Base-by-base conservation (phyloP, 2,113 vertebrate species). In the Odontophorus gujanensis region DNA sequence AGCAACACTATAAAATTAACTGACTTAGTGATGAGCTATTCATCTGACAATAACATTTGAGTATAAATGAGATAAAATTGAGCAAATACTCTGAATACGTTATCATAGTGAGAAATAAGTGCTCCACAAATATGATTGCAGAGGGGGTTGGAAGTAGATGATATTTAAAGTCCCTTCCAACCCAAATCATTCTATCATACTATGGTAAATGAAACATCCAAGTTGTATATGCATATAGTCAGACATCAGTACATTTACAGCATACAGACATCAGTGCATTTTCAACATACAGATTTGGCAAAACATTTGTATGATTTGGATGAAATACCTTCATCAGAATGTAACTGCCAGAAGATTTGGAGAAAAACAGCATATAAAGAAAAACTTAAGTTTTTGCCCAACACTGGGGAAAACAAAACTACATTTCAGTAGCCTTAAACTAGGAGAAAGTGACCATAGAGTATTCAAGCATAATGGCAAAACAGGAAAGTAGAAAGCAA, bases 1-100 rank as follows among this genome's bases (percentile, higher is more conserved):
- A 91, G 75, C 25, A 50, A 71, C 42, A 74, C 38, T 80, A 34
- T 45, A 82, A 85, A 95, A 66, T 50, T 43, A 87, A 85, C 88
- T 93, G 94, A 81, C 71, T 63, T 48, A 74, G 22, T 69, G 34
- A 93, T 85, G 25, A 55, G n/a, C 30, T 62, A 71, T 21, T 83
- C 43, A 83, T 28, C 92, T 89, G 19, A 43, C 51, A 88, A 71
- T 42, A 74, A 71, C 78, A 77, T 71, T 75, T 77, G 74, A 91
- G 34, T 71, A 92, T 75, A 84, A 81, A 84, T 84, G 22, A 84
- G 32, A 42, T n/a, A 85, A 91, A 0, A 1, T 40, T 72, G 15
- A 17, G 58, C 65, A 94, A 93, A 74, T 36, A 65, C 26, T 48
- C 38, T 40, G 40, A 79, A 81, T 17, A 50, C 22, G 30, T 69